phyloP scores from a whole-genome alignment of 2,113 vertebrate genomes.

The Patagioenas fasciata region DNA sequence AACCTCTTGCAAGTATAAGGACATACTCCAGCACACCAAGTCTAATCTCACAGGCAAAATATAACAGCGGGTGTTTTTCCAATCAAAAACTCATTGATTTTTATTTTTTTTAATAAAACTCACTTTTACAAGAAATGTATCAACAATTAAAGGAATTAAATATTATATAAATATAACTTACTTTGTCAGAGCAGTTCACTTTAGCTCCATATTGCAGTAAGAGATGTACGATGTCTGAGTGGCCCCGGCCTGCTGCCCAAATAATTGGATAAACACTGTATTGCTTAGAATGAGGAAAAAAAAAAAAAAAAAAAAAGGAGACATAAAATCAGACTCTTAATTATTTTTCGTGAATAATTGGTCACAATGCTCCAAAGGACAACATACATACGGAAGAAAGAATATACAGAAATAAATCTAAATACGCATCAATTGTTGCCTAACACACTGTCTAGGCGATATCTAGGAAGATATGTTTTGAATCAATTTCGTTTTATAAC shows the following conservation, averaged over 20 bases:
- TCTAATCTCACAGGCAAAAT: background rate
- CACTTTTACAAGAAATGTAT: background rate
- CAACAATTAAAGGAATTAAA: background rate
- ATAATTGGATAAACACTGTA: slow-evolving; percentile 98
- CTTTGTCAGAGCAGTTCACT: slow-evolving; percentile 99
- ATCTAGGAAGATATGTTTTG: background rate
- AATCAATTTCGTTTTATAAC: background rate
- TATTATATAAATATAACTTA: slow-evolving; percentile 49
- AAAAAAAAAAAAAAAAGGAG: background rate
- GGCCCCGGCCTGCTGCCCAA: slow-evolving; percentile 96
- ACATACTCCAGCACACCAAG: background rate
- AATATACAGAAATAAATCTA: background rate
- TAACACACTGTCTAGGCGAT: background rate
- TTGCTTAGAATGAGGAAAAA: slow-evolving; percentile 75
- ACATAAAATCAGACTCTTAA: background rate
- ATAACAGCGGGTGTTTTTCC: background rate
- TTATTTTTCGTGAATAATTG: background rate
- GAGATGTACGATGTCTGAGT: slow-evolving; percentile 89
- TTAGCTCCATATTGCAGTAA: slow-evolving; percentile 91
- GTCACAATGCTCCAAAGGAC: background rate
- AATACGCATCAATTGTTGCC: background rate
- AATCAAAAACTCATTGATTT: background rate
- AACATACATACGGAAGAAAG: background rate
- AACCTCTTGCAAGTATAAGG: background rate
- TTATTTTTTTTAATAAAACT: background rate